phyloP scores from a whole-genome alignment of 2,888 invertebrate species.

The Lasioglossum figueresi region DNA sequence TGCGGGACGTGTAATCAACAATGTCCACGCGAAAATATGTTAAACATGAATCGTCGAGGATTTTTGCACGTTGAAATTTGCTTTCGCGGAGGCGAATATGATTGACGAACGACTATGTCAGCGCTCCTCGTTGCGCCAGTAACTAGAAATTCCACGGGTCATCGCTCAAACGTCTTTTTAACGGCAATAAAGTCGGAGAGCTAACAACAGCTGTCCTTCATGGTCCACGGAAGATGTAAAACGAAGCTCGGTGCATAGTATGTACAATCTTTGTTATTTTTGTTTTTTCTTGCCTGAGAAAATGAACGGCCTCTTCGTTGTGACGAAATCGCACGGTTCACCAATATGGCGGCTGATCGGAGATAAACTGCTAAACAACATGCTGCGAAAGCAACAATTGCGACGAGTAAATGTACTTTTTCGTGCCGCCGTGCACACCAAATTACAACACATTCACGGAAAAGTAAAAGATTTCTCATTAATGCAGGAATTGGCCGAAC shows the following conservation, averaged over 20 bases:
- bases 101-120: not conserved
- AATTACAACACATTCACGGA: not conserved
- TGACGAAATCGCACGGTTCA: not conserved
- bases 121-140: no score
- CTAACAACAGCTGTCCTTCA: conserved; percentile 35
- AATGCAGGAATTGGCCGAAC: not conserved
- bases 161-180: not conserved
- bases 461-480: not conserved
- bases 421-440: not conserved
- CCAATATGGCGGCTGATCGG: not conserved
- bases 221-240: conserved; percentile 15
- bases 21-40: not conserved
- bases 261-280: not conserved
- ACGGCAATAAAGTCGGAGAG: not conserved
- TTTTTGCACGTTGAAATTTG: not conserved
- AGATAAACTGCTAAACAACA: not conserved
- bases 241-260: not conserved
- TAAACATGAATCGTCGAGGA: not conserved
- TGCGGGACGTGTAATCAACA: conserved; percentile 22
- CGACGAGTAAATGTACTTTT: not conserved
- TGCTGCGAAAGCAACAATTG: not conserved
- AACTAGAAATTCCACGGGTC: conserved; percentile 9
- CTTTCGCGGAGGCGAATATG: not conserved
- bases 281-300: not conserved
- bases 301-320: not conserved